Conservation (phyloP, 2,113 vertebrate genomes). For the Pterocles gutturalis region DNA sequence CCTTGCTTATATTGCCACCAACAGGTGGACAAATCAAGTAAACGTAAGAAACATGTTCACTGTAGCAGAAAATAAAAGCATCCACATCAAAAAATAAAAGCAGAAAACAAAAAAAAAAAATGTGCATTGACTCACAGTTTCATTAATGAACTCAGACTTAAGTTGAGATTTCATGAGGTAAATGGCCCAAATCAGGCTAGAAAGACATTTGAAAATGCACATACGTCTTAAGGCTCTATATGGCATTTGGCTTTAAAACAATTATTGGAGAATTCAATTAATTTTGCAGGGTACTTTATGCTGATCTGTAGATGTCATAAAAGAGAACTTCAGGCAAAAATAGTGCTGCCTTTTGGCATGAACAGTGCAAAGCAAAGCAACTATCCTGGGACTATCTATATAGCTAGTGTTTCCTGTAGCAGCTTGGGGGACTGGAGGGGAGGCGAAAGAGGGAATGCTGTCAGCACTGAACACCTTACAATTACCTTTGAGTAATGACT, state of each 20-base stretch:
- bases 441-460: not conserved
- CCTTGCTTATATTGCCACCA: not conserved
- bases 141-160: not conserved
- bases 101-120: not conserved
- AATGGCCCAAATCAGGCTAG: slow-evolving; percentile 49
- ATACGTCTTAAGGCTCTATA: slow-evolving; percentile 31
- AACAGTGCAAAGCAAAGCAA: not conserved
- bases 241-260: slow-evolving; percentile 63
- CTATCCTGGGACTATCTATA: not conserved
- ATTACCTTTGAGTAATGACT: not conserved
- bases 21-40: slow-evolving; percentile 34
- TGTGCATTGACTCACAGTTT: not conserved
- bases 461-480: not conserved
- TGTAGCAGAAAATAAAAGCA: slow-evolving; percentile 42
- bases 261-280: slow-evolving; percentile 55
- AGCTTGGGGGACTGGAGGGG: not conserved
- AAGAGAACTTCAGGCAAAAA: slow-evolving; percentile 54
- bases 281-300: slow-evolving; percentile 50
- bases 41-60: slow-evolving; percentile 22
- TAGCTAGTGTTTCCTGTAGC: not conserved
- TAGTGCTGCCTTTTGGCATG: not conserved
- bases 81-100: not conserved
- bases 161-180: slow-evolving; percentile 15
- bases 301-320: slow-evolving; percentile 57
- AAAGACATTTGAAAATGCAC: slow-evolving; percentile 47